These are phyloP conservation scores for Notoglanidium macrostoma DNA, from an alignment of 2,797 vertebrate genomes.

Conservation along the genomic window DNA sequence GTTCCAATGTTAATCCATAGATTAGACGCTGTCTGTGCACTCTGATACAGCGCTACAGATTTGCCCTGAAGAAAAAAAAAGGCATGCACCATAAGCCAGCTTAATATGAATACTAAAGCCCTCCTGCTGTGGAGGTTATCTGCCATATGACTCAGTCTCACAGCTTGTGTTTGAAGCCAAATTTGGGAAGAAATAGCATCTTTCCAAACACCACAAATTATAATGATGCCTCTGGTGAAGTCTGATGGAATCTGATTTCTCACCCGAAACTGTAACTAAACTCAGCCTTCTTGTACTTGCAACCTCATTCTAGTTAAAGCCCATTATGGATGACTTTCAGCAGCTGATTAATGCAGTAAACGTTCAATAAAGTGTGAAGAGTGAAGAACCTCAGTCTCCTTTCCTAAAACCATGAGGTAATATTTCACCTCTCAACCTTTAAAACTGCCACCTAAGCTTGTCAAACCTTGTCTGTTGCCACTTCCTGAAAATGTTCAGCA, in stretches of 20 bases:
- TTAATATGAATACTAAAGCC: constrained; percentile 37
- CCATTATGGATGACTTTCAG: constrained; percentile 23
- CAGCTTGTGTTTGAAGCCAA: constrained; percentile 18
- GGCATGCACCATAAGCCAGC: constrained; percentile 31
- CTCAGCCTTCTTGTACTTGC: constrained; percentile 6
- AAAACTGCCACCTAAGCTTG: constrained; percentile 26
- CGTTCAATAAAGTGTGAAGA: constrained; percentile 46
- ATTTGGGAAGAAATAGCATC: constrained; percentile 19
- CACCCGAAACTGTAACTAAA: not conserved
- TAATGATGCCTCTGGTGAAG: not conserved
- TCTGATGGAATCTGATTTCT: constrained; percentile 18
- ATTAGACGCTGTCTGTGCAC: constrained; percentile 52
- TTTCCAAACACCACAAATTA: not conserved
- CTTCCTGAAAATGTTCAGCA: constrained; percentile 51
- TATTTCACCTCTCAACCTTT: constrained; percentile 50
- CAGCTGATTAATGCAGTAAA: constrained; percentile 11
- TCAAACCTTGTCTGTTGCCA: constrained; percentile 52
- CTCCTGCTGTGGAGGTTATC: constrained; percentile 52
- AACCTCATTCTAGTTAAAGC: constrained; percentile 7
- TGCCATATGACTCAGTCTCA: constrained; percentile 44
- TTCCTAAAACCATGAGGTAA: constrained; percentile 55
- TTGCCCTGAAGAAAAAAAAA: constrained; percentile 45
- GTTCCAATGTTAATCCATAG: constrained; percentile 50
- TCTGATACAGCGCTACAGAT: constrained; percentile 50
- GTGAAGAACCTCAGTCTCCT: constrained; percentile 32